Conservation (phyloP, 1,140 invertebrate genomes). For the Drosophila ficusphila region DNA sequence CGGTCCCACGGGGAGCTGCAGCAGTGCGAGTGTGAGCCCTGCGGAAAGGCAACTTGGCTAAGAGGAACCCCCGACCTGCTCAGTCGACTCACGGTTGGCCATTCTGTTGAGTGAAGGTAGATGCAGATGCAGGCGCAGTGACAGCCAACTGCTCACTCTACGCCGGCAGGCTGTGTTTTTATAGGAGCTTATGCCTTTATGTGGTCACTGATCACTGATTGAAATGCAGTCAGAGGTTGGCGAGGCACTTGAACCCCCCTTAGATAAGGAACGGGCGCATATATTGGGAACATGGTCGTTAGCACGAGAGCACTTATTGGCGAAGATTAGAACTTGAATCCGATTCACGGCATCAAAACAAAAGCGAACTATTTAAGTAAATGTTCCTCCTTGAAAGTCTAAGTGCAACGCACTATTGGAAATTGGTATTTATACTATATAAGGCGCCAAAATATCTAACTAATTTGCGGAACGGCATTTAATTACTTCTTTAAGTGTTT, state of each 20-base stretch:
- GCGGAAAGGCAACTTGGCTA: not conserved
- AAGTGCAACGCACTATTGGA: too few relatives aligned
- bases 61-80: not conserved
- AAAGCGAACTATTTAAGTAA: too few relatives aligned
- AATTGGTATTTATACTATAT: too few relatives aligned
- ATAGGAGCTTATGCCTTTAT: constrained; percentile 10
- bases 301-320: too few relatives aligned
- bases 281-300: not conserved
- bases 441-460: too few relatives aligned
- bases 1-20: constrained; percentile 91
- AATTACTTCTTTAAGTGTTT: too few relatives aligned
- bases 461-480: too few relatives aligned
- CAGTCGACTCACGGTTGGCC: constrained; percentile 38
- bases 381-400: too few relatives aligned
- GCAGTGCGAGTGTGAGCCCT: constrained; percentile 88
- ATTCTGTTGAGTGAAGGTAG: constrained; percentile 1
- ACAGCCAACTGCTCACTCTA: not conserved
- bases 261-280: not conserved
- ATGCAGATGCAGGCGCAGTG: not conserved
- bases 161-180: not conserved
- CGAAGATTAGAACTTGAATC: too few relatives aligned
- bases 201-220: not conserved
- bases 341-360: too few relatives aligned
- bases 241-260: not conserved
- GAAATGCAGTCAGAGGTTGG: not conserved